These are phyloP conservation scores for Drosophila pseudoobscura DNA, from an alignment of 1,140 invertebrate genomes.

Conservation along the genomic window DNA sequence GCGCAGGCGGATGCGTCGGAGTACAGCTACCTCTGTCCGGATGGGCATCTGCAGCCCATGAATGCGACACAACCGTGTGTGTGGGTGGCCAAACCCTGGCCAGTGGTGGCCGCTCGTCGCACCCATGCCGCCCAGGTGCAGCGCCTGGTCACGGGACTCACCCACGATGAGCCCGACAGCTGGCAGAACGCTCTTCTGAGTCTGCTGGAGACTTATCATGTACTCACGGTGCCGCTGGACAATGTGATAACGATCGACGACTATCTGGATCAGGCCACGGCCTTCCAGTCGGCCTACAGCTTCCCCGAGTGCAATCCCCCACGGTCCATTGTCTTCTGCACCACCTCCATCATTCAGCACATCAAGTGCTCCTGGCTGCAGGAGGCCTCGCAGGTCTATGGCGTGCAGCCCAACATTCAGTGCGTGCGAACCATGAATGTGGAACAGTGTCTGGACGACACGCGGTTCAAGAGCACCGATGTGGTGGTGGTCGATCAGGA, in stretches of 20 bases:
- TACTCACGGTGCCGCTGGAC: slow-evolving; percentile 83
- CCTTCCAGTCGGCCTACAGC: slow-evolving; percentile 87
- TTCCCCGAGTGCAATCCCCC: slow-evolving; percentile 87
- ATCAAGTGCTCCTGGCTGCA: slow-evolving; percentile 90
- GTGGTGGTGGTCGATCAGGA: slow-evolving; percentile 86
- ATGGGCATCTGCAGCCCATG: slow-evolving; percentile 88
- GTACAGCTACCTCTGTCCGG: slow-evolving; percentile 91
- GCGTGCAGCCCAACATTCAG: slow-evolving; percentile 89
- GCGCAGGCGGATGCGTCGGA: slow-evolving; percentile 83
- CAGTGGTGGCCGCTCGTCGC: slow-evolving; percentile 86
- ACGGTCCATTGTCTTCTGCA: slow-evolving; percentile 87
- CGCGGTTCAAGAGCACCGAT: slow-evolving; percentile 86
- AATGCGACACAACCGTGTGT: slow-evolving; percentile 86
- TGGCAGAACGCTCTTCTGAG: slow-evolving; percentile 85
- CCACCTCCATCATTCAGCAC: slow-evolving; percentile 86
- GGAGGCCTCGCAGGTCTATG: slow-evolving; percentile 88
- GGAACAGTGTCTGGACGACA: slow-evolving; percentile 87
- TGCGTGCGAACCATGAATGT: slow-evolving; percentile 85
- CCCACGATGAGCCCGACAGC: slow-evolving; percentile 65
- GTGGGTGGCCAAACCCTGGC: slow-evolving; percentile 92
- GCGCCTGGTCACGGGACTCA: slow-evolving; percentile 84
- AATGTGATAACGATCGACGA: slow-evolving; percentile 85
- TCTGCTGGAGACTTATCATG: slow-evolving; percentile 84
- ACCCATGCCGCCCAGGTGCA: slow-evolving; percentile 85
- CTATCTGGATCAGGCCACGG: slow-evolving; percentile 86